Evolutionary conservation across 2,113 vertebrate species (phyloP).

Genomic region (Elachura formosa): DNA sequence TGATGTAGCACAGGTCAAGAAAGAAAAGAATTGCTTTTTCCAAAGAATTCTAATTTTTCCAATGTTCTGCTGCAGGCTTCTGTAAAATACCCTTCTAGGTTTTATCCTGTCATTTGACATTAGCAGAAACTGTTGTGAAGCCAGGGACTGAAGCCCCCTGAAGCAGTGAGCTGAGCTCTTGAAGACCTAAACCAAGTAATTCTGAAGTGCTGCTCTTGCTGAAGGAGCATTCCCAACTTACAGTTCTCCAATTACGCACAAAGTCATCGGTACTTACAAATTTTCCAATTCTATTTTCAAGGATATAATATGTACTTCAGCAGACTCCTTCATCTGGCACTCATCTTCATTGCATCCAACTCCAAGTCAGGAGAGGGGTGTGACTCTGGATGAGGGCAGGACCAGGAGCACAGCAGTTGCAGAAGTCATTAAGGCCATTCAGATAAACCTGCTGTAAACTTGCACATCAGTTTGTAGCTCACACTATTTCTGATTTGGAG

Average conservation of each 20-base stretch:
- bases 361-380: no score
- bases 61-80: not conserved
- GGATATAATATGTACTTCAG: not conserved
- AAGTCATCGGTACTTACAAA: rapidly evolving
- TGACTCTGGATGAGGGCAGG: rapidly evolving
- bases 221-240: not conserved
- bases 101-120: not conserved
- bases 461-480: not conserved
- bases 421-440: not conserved
- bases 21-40: no score
- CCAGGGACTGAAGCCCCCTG: not conserved
- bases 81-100: not conserved
- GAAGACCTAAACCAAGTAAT: not conserved
- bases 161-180: rapidly evolving
- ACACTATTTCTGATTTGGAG: not conserved
- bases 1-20: no score
- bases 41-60: not conserved
- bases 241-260: not conserved
- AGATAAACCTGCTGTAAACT: not conserved
- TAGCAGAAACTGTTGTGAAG: not conserved
- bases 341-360: rapidly evolving
- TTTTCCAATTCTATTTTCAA: not conserved
- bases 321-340: not conserved
- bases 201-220: not conserved
- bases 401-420: not conserved